Evolutionary conservation across 2,888 invertebrate genomes (phyloP).

Genomic region (Drosophila paracracens): DNA sequence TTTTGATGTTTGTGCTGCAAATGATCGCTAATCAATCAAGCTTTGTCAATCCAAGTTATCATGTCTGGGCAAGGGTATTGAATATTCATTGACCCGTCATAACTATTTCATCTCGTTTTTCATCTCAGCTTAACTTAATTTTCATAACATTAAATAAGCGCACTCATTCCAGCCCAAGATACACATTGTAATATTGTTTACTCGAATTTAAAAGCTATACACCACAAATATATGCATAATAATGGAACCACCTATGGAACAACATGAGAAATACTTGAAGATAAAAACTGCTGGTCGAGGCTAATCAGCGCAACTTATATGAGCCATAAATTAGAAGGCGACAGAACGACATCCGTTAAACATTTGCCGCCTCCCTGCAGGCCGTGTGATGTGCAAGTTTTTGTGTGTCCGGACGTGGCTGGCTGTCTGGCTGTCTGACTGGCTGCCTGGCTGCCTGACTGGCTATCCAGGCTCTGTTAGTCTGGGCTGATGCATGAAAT

Average conservation of each 20-base stretch:
- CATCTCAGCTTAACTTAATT: slow-evolving; percentile 48
- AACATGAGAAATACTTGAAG: slow-evolving; percentile 23
- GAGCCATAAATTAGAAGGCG: slow-evolving; percentile 77
- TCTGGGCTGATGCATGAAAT: slow-evolving; percentile 75
- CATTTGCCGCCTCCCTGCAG: slow-evolving; percentile 55
- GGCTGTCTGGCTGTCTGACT: slow-evolving; percentile 18
- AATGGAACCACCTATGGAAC: slow-evolving; percentile 10
- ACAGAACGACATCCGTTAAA: slow-evolving; percentile 69
- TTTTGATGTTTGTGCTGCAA: not conserved
- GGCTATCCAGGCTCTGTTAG: slow-evolving; percentile 18
- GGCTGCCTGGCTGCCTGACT: slow-evolving; percentile 3
- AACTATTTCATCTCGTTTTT: not conserved
- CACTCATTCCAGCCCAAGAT: slow-evolving; percentile 1
- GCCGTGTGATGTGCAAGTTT: slow-evolving; percentile 59
- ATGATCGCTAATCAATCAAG: not conserved
- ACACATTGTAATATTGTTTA: slow-evolving; percentile 4
- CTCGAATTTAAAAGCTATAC: slow-evolving; percentile 32
- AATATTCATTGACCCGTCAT: not conserved
- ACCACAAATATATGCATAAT: slow-evolving; percentile 1
- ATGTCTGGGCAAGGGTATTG: not conserved
- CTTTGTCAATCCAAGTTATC: not conserved
- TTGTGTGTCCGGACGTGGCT: slow-evolving; percentile 52
- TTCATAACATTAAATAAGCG: slow-evolving; percentile 50
- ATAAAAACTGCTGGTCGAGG: slow-evolving; percentile 60
- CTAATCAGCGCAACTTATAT: slow-evolving; percentile 78